Conservation (phyloP, 92 coral and sea anemone species). For the Epizoanthus scotinus region DNA sequence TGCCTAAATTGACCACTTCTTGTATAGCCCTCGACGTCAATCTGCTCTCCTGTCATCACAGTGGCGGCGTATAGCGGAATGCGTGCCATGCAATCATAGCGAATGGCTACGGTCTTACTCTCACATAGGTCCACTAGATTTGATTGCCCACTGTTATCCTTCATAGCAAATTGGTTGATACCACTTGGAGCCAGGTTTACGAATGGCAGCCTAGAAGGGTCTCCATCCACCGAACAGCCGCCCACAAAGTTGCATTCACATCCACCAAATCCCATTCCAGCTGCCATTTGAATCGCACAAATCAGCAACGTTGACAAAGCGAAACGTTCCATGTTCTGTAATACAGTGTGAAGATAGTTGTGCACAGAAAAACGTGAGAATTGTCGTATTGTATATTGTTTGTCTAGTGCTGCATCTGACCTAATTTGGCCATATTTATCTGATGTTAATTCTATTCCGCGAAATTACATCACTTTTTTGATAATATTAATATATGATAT, state of each 20-base stretch:
- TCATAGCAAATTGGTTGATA: neutral
- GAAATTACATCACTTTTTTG: too few species aligned
- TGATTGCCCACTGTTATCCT: neutral
- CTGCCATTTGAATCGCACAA: neutral
- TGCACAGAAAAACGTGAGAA: neutral
- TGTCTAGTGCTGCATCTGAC: too few species aligned
- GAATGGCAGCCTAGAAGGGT: neutral
- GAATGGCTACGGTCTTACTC: neutral
- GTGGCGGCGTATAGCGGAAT: constrained; percentile 3
- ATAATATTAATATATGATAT: too few species aligned
- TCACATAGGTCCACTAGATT: constrained; percentile 6
- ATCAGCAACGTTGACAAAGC: neutral
- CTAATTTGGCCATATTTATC: too few species aligned
- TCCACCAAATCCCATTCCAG: neutral
- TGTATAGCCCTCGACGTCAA: neutral
- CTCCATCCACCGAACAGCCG: neutral
- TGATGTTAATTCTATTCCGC: too few species aligned
- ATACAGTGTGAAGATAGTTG: neutral
- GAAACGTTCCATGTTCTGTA: neutral
- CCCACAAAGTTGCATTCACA: neutral
- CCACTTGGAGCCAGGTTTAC: neutral
- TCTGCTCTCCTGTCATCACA: neutral
- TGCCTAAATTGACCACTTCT: neutral
- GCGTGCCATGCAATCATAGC: neutral
- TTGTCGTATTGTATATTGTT: too few species aligned